A percentile compares a stretch with the other conserved stretches of the same genome.
phyloP scores from a whole-genome alignment of 2,113 vertebrate species.

The Barbus barbus region DNA sequence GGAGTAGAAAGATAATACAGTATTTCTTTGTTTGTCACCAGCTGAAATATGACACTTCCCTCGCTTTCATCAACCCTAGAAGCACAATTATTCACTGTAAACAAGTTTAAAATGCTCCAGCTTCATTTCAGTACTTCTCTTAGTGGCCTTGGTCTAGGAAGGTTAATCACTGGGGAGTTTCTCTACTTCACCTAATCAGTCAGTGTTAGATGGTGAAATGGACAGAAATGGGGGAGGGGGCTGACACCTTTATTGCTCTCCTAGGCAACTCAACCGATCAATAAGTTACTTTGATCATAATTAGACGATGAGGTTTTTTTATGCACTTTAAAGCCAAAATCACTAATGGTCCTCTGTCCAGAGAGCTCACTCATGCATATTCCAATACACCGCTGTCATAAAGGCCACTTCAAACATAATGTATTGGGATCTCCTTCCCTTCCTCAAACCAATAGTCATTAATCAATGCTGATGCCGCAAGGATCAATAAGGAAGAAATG shows the following conservation, averaged over 20 bases:
- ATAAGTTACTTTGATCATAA: conserved; percentile 46
- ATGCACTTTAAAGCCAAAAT: conserved; percentile 33
- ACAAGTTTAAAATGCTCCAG: conserved; percentile 41
- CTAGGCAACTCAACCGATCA: conserved; percentile 35
- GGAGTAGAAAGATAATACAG: not conserved
- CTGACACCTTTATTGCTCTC: not conserved
- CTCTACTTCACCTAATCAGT: conserved; percentile 53
- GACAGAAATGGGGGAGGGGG: conserved; percentile 18
- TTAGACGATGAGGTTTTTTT: conserved; percentile 43
- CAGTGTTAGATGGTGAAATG: conserved; percentile 26
- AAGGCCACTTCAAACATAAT: conserved; percentile 17
- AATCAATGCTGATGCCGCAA: conserved; percentile 28
- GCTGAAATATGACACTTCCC: conserved; percentile 1
- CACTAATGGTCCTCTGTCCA: conserved; percentile 28
- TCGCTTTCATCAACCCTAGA: not conserved
- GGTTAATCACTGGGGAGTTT: conserved; percentile 56
- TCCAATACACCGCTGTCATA: conserved; percentile 22
- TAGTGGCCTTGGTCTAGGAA: conserved; percentile 38
- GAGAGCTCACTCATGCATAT: conserved; percentile 22
- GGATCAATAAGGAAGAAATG: conserved; percentile 34
- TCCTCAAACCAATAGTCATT: conserved; percentile 4
- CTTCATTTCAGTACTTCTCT: conserved; percentile 44
- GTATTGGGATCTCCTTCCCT: conserved; percentile 10
- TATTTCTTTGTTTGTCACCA: not conserved
- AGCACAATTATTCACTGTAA: conserved; percentile 12